A percentile compares a stretch with the other conserved stretches of the same genome.
phyloP scores from a whole-genome alignment of 1,140 invertebrate species.

The Heterodera carotae region DNA sequence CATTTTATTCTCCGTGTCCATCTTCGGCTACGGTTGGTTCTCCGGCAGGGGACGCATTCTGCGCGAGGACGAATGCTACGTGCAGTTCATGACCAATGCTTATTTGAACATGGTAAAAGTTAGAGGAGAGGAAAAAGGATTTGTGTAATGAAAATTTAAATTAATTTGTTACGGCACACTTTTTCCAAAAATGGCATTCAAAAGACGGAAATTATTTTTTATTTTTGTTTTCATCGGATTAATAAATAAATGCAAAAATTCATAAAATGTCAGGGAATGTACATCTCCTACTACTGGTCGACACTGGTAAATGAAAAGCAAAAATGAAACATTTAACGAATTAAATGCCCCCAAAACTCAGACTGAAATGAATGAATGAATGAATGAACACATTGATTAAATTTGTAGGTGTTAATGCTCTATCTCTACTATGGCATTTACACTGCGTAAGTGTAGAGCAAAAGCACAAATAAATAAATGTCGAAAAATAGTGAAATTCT shows the following conservation, averaged over 20 bases:
- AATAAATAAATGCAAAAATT: too few relatives aligned
- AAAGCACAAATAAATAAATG: too few relatives aligned
- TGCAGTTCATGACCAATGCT: slow-evolving; percentile 91
- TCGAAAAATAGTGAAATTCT: too few relatives aligned
- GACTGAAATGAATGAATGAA: too few relatives aligned
- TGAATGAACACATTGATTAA: too few relatives aligned
- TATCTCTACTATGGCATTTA: slow-evolving; percentile 96
- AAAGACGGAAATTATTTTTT: too few relatives aligned
- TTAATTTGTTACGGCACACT: too few relatives aligned
- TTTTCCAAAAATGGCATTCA: too few relatives aligned
- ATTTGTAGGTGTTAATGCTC: slow-evolving; percentile 77
- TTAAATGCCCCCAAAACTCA: too few relatives aligned
- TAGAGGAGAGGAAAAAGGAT: too few relatives aligned
- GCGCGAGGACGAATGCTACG: slow-evolving; percentile 84
- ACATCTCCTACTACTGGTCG: slow-evolving; percentile 96
- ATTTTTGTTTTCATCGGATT: too few relatives aligned
- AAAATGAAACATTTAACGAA: slow-evolving; percentile 68
- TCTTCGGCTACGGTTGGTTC: slow-evolving; percentile 98
- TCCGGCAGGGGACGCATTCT: slow-evolving; percentile 82
- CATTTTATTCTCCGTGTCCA: slow-evolving; percentile 93
- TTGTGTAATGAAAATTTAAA: too few relatives aligned
- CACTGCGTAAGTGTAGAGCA: slow-evolving; percentile 73
- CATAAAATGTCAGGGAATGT: slow-evolving; percentile 55
- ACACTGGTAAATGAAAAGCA: slow-evolving; percentile 68
- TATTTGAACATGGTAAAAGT: slow-evolving; percentile 70